Conservation (phyloP, 2,113 vertebrate genomes). For the Prietella phreatophila region DNA sequence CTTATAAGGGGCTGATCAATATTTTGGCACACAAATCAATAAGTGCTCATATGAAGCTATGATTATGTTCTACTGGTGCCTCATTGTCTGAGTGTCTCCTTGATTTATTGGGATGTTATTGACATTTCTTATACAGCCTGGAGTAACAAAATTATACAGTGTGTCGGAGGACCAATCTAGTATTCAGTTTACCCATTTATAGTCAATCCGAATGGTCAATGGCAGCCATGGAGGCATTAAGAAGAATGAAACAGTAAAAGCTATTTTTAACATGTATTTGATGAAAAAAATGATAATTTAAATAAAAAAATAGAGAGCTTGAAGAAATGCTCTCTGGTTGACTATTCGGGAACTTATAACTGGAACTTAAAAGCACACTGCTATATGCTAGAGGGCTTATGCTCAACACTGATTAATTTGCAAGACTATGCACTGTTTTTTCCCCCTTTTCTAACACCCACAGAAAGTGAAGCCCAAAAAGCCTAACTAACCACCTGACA, state of each 20-base stretch:
- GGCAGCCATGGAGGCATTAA: too few species aligned
- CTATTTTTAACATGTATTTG: too few species aligned
- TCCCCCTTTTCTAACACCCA: background rate
- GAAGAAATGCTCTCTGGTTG: too few species aligned
- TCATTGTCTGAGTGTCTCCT: background rate
- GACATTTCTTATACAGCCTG: background rate
- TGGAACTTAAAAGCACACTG: too few species aligned
- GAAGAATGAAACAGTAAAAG: too few species aligned
- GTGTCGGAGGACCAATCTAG: background rate
- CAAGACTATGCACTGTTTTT: background rate
- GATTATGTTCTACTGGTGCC: constrained; percentile 1
- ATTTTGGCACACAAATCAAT: constrained; percentile 15
- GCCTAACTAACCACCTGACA: background rate
- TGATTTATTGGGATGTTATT: background rate
- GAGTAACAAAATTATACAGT: background rate
- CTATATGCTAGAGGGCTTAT: too few species aligned
- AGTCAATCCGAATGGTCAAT: too few species aligned
- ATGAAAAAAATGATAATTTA: too few species aligned
- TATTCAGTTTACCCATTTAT: background rate
- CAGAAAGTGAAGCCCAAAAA: background rate
- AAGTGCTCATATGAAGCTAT: background rate
- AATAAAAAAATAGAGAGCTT: too few species aligned
- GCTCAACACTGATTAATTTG: too few species aligned
- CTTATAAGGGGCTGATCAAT: constrained; percentile 1
- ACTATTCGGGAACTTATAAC: too few species aligned